These are phyloP conservation scores for Hapalemur alaotrensis DNA, from an alignment of 2,797 vertebrate species.

Conservation along the genomic window DNA sequence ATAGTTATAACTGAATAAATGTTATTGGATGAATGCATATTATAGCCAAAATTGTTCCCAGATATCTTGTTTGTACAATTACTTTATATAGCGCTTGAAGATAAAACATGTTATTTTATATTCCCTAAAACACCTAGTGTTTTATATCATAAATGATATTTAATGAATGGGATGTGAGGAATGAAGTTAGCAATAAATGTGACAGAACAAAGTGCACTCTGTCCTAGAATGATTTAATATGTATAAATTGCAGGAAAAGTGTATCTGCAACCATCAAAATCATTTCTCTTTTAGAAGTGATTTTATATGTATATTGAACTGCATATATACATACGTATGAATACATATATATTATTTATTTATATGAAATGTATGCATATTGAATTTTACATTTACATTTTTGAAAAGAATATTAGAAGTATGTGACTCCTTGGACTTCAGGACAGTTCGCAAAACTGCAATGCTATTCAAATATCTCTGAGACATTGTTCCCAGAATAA, in stretches of 20 bases:
- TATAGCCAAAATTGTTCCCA: conserved; percentile 22
- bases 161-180: conserved; percentile 54
- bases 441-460: conserved; percentile 44
- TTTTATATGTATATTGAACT: conserved; percentile 12
- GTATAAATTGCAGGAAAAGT: not conserved
- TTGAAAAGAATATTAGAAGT: conserved; percentile 43
- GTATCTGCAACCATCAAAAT: not conserved
- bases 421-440: conserved; percentile 33
- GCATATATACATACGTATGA: not conserved
- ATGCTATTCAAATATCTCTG: conserved; percentile 58
- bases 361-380: not conserved
- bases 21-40: conserved; percentile 35
- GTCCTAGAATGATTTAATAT: conserved; percentile 48
- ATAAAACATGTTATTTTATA: conserved; percentile 56
- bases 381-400: conserved; percentile 16
- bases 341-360: not conserved
- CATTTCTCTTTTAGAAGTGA: conserved; percentile 20
- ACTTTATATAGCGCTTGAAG: conserved; percentile 1
- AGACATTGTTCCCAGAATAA: conserved; percentile 71
- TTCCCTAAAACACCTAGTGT: conserved; percentile 43
- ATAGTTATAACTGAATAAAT: conserved; percentile 31
- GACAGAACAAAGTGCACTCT: conserved; percentile 5
- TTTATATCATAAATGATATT: conserved; percentile 49
- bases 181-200: conserved; percentile 58
- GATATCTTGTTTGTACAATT: conserved; percentile 48